Evolutionary conservation across 30 jellyfish, hydroid and myxozoan species (phyloP).

Genomic region (Clytia hemisphaerica): DNA sequence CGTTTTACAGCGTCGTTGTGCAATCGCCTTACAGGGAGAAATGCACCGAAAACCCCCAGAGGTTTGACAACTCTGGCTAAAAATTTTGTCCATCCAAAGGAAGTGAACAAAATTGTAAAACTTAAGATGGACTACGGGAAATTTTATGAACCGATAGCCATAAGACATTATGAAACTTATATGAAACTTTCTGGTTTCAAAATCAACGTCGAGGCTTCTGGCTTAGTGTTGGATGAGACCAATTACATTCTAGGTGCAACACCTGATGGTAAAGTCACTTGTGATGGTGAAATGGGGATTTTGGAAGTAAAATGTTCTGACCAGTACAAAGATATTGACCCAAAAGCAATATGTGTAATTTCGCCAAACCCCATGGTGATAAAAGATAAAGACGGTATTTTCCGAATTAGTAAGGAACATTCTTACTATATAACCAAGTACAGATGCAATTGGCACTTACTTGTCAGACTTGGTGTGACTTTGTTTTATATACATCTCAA

Average conservation of each 20-base stretch:
- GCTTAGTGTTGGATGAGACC: constrained; percentile 14
- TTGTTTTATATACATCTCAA: too few species aligned
- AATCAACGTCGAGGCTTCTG: constrained; percentile 11
- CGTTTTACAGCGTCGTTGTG: background rate
- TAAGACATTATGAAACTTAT: background rate
- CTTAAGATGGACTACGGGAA: background rate
- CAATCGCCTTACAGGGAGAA: too few species aligned
- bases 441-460: too few species aligned
- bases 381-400: too few species aligned
- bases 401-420: too few species aligned
- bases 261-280: constrained; percentile 23
- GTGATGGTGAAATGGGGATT: constrained; percentile 9
- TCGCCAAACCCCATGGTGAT: constrained; percentile 10
- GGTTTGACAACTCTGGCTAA: background rate
- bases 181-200: too few species aligned
- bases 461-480: too few species aligned
- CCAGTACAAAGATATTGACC: constrained; percentile 14
- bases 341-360: background rate
- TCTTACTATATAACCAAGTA: too few species aligned
- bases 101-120: background rate
- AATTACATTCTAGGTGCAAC: constrained; percentile 21
- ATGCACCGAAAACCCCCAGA: background rate
- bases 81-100: background rate
- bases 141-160: constrained; percentile 2
- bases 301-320: constrained; percentile 17